These are phyloP conservation scores for Tenualosa ilisha DNA, from an alignment of 2,797 vertebrate genomes.

Conservation along the genomic window DNA sequence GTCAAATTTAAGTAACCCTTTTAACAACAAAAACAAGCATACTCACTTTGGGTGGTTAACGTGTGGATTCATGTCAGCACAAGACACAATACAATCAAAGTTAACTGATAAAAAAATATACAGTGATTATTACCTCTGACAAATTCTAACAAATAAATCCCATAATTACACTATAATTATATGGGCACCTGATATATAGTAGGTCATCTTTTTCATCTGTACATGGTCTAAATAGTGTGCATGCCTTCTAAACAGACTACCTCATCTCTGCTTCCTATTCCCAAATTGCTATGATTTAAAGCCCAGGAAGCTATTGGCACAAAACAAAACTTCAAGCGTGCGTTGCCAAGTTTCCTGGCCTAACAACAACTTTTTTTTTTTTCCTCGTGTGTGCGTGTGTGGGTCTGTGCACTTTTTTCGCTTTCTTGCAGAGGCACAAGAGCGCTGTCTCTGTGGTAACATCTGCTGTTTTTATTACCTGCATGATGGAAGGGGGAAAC, in stretches of 20 bases:
- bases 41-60: neutral
- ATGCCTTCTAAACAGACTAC: neutral
- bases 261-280: neutral
- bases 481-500: conserved; percentile 20
- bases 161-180: neutral
- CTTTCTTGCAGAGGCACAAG: neutral
- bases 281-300: conserved; percentile 14
- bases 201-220: neutral
- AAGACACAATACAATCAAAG: neutral
- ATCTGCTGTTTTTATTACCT: conserved; percentile 34
- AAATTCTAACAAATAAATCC: neutral
- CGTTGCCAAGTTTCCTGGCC: conserved; percentile 2
- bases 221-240: neutral
- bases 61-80: neutral
- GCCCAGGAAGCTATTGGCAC: neutral
- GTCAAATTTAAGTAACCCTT: conserved; percentile 36
- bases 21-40: conserved; percentile 47
- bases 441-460: neutral
- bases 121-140: neutral
- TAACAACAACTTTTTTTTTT: conserved; percentile 8
- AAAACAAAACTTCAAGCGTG: neutral
- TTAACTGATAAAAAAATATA: neutral
- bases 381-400: neutral
- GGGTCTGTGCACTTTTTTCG: neutral
- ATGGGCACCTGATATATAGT: neutral